Conservation (phyloP, 2,113 vertebrate genomes). For the Pachyramphus minor region DNA sequence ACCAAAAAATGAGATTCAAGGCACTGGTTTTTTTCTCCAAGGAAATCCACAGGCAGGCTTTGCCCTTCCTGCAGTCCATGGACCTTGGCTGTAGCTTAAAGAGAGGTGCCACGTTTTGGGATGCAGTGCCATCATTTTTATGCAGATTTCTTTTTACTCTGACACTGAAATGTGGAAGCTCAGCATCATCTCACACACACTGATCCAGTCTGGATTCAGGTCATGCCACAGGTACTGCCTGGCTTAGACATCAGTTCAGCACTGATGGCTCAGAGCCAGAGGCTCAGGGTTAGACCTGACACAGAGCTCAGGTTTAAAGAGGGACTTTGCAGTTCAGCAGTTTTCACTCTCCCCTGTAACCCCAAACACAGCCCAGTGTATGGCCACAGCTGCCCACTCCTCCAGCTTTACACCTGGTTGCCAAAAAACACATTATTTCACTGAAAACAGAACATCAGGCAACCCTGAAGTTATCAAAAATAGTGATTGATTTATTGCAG, state of each 20-base stretch:
- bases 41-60: not conserved
- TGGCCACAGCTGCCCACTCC: rapidly evolving
- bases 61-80: not conserved
- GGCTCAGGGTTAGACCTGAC: not conserved
- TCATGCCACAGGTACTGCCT: not conserved
- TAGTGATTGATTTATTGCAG: not conserved
- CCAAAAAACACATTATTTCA: not conserved
- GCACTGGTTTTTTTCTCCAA: not conserved
- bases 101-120: not conserved
- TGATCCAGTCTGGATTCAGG: not conserved
- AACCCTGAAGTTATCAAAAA: not conserved
- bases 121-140: not conserved
- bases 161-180: not conserved
- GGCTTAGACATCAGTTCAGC: rapidly evolving
- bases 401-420: not conserved
- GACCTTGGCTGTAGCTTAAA: not conserved
- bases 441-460: not conserved
- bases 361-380: not conserved
- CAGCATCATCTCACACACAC: not conserved
- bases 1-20: not conserved
- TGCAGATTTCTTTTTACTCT: not conserved
- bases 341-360: not conserved
- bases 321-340: not conserved
- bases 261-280: not conserved
- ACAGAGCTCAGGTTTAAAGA: not conserved